These are phyloP conservation scores for Tetrapedia diversipes DNA, from an alignment of 2,888 invertebrate genomes.

Conservation along the genomic window DNA sequence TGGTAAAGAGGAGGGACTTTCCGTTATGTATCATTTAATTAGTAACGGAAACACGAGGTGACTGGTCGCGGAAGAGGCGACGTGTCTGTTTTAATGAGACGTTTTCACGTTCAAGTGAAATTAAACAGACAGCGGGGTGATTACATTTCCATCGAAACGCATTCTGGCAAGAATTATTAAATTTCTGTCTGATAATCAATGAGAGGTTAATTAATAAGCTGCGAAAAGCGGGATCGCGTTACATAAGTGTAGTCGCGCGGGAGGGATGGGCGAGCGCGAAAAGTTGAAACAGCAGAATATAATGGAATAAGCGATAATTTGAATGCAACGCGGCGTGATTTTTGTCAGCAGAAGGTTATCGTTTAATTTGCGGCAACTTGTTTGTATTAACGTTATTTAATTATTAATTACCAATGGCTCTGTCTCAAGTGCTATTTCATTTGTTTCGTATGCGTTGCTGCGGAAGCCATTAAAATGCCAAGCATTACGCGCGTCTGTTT, in stretches of 20 bases:
- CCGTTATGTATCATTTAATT: not conserved
- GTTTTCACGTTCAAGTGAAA: not conserved
- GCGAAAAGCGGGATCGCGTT: too few relatives aligned
- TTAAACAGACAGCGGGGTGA: not conserved
- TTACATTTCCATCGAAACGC: not conserved
- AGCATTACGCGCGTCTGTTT: not conserved
- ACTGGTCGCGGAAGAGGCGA: not conserved
- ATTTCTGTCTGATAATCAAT: conserved; percentile 1
- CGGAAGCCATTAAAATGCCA: not conserved
- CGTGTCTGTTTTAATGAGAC: conserved; percentile 4
- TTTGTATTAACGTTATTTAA: not conserved
- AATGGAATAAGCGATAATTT: conserved; percentile 7
- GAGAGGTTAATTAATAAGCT: conserved; percentile 15
- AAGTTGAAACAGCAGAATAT: not conserved
- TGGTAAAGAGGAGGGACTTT: too few relatives aligned
- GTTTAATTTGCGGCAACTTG: conserved; percentile 3
- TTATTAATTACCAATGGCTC: not conserved
- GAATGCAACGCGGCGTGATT: conserved; percentile 1
- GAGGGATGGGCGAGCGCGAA: not conserved
- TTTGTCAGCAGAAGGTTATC: not conserved
- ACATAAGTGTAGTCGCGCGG: not conserved
- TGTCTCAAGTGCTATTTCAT: not conserved
- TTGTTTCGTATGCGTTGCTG: not conserved
- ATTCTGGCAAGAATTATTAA: conserved; percentile 4
- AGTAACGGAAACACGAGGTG: not conserved